Conservation (phyloP, 2,797 vertebrate species). For the Petrocephalus sullivani region DNA sequence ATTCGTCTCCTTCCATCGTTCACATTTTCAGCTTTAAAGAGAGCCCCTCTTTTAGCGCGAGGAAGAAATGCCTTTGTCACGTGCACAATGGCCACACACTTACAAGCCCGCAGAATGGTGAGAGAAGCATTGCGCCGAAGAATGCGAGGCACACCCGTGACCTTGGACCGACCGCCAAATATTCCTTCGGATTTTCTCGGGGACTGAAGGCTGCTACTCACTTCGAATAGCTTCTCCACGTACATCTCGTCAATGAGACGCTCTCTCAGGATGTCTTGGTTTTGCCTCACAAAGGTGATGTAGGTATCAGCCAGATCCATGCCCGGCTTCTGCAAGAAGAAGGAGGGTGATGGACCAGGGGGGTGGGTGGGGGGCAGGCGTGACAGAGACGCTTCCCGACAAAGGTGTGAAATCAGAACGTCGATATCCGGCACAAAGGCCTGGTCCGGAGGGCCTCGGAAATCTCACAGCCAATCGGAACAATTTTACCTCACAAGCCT, state of each 20-base stretch:
- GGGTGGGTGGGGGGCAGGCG: background rate
- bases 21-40: background rate
- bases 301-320: slow-evolving; percentile 76
- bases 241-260: slow-evolving; percentile 77
- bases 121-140: background rate
- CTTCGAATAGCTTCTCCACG: slow-evolving; percentile 73
- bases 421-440: background rate
- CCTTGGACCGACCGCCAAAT: background rate
- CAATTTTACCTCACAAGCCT: background rate
- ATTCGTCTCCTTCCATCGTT: background rate
- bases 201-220: slow-evolving; percentile 56
- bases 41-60: background rate
- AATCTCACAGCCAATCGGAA: background rate
- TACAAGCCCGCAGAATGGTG: background rate
- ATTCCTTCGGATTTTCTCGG: background rate
- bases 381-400: background rate
- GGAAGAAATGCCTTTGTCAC: background rate
- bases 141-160: background rate
- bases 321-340: slow-evolving; percentile 64
- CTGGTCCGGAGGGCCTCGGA: background rate
- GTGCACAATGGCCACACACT: background rate
- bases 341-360: background rate
- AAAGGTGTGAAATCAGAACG: background rate
- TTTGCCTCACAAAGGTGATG: slow-evolving; percentile 75
- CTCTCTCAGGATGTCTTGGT: slow-evolving; percentile 74